Conservation (phyloP, 2,797 vertebrate species). For the Gephyroberyx darwinii region DNA sequence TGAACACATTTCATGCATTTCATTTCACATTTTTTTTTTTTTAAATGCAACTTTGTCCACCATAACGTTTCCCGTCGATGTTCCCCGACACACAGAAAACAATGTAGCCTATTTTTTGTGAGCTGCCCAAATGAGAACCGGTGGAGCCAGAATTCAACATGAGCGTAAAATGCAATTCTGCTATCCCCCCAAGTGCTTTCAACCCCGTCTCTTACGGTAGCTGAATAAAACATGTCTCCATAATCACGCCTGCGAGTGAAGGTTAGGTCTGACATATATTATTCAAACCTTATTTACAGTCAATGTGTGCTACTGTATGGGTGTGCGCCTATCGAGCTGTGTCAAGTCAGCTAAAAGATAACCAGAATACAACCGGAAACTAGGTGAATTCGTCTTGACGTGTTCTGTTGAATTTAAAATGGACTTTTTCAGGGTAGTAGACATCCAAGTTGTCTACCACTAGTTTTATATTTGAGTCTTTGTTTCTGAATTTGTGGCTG, state of each 20-base stretch:
- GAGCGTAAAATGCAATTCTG: neutral
- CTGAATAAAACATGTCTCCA: conserved; percentile 14
- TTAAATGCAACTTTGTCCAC: no score
- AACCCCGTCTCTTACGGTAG: neutral
- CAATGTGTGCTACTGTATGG: conserved; percentile 12
- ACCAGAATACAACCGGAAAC: conserved; percentile 6
- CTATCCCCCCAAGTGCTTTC: conserved; percentile 4
- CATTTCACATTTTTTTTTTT: no score
- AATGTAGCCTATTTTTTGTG: neutral
- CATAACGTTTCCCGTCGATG: no score
- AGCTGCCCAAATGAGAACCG: neutral
- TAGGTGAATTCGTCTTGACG: conserved; percentile 7
- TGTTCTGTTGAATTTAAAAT: no score
- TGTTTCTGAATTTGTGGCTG: no score
- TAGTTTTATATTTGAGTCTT: no score
- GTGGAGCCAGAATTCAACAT: neutral
- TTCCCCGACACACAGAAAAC: no score
- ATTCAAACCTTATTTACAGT: conserved; percentile 28
- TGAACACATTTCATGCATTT: conserved; percentile 3
- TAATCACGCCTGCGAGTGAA: conserved; percentile 14
- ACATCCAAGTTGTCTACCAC: no score
- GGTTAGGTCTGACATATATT: conserved; percentile 13
- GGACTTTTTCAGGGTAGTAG: no score
- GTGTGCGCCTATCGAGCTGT: neutral
- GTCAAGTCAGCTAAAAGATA: conserved; percentile 12